These are phyloP conservation scores for Drosophila fulvimacula DNA, from an alignment of 2,888 invertebrate genomes.

Conservation along the genomic window DNA sequence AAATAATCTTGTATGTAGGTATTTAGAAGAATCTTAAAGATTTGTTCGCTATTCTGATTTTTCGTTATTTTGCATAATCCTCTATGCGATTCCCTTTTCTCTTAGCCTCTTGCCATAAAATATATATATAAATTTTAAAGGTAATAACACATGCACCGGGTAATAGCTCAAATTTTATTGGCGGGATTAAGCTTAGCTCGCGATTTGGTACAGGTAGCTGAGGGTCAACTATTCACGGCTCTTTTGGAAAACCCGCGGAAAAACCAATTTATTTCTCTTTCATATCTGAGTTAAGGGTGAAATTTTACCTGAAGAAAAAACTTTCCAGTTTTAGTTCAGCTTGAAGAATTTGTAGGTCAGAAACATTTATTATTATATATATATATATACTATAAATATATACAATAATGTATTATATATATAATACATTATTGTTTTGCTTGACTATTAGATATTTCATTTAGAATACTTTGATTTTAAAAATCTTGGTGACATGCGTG, in stretches of 20 bases:
- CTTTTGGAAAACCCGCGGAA: conserved; percentile 59
- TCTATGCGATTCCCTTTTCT: neutral
- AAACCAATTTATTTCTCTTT: conserved; percentile 48
- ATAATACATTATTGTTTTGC: too few species aligned
- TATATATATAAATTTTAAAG: neutral
- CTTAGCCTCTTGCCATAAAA: conserved; percentile 13
- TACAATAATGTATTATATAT: too few species aligned
- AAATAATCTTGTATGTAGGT: conserved; percentile 5
- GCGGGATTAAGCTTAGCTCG: conserved; percentile 39
- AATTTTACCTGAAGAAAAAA: conserved; percentile 31
- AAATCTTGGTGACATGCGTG: too few species aligned
- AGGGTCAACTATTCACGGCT: conserved; percentile 38
- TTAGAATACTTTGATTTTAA: too few species aligned
- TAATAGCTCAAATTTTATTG: conserved; percentile 39
- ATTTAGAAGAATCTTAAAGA: conserved; percentile 1
- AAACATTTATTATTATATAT: too few species aligned
- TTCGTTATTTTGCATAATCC: conserved; percentile 37
- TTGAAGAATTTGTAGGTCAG: neutral
- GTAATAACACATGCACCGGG: conserved; percentile 14
- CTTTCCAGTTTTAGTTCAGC: neutral
- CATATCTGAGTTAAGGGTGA: conserved; percentile 16
- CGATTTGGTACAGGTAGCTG: conserved; percentile 39
- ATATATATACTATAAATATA: too few species aligned
- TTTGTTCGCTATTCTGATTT: conserved; percentile 17
- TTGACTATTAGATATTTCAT: too few species aligned